Percentiles rank a stretch among this genome's conserved stretches.
These are phyloP conservation scores for zebrafish (Danio rerio) DNA, from an alignment of 2,113 vertebrate species.

Conservation along the genomic window DNA sequence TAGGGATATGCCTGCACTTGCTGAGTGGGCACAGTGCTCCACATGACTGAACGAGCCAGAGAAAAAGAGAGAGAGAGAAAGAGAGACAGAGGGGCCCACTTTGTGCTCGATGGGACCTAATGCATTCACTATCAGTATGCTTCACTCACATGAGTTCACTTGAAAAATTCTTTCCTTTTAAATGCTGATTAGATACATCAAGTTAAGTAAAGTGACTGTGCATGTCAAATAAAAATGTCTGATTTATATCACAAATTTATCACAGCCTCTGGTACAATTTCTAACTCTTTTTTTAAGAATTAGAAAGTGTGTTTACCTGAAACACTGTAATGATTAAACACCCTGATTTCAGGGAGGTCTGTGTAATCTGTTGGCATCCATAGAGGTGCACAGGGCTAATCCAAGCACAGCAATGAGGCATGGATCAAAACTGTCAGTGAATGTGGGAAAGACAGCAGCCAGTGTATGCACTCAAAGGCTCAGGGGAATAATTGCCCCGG, in stretches of 20 bases:
- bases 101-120: constrained; percentile 12
- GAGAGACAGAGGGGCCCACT: constrained; percentile 17
- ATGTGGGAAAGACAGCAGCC: constrained; percentile 77
- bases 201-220: neutral
- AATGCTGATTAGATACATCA: neutral
- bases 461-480: constrained; percentile 66
- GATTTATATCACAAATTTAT: neutral
- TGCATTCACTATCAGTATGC: constrained; percentile 5
- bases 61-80: constrained; percentile 1
- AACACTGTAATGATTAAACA: constrained; percentile 77
- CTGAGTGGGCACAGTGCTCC: constrained; percentile 79
- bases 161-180: neutral
- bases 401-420: constrained; percentile 71
- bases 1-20: constrained; percentile 80
- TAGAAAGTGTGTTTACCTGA: constrained; percentile 70
- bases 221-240: neutral
- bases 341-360: constrained; percentile 78
- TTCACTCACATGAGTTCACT: neutral
- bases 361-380: constrained; percentile 77
- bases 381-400: constrained; percentile 78
- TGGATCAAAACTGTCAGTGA: constrained; percentile 74
- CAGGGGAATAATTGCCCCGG: constrained; percentile 55
- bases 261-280: neutral
- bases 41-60: constrained; percentile 64
- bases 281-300: constrained; percentile 45